Base-by-base conservation (phyloP, 2,888 invertebrate genomes). In the Odontocolon sp. region DNA sequence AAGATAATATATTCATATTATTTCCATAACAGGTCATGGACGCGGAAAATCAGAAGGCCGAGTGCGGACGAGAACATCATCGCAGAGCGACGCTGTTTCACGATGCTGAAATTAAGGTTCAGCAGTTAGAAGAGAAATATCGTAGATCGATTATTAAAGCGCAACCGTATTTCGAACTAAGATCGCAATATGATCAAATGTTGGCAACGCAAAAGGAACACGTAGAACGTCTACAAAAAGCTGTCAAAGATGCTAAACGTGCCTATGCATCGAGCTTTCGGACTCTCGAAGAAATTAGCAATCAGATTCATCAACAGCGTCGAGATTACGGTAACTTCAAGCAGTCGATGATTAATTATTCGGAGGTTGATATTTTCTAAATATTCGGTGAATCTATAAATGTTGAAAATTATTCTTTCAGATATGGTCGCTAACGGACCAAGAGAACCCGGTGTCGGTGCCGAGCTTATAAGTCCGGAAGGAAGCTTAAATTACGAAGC, bases 101-200 rank as follows among this genome's bases (percentile, higher is more conserved):
- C 81, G 93, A 94, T 14, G 95, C 97, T 9, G 96, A 97, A 89
- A 94, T 94, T 87, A 95, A 95, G 92, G 94, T 95, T 45, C 94
- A 96, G 83, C 93, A 94, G 85, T 90, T 97, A 26, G 97, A 98
- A 89, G 96, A 97, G 82, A 95, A 95, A 84, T 92, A 96, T 68
- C 95, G 95, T 82, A 94, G 95, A 66, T 95, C 94, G 86, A 97
- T 98, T 61, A 92, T 94, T 36, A 98, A 97, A 90, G 96, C 98
- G 0, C 94, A 97, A 71, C 94, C 96, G 0, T 98, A 98, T 90
- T 98, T 98, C 87, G 98, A 98, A 80, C 95, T 97, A 89, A 97
- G 97, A 91, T 94, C 95, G 86, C 92, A 96, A 9, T 96, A 97
- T 83, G 96, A 98, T 88, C 95, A 95, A 84, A 96, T 97, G 88